phyloP scores from a whole-genome alignment of 2,888 invertebrate genomes.

The Liodrosophila aerea region DNA sequence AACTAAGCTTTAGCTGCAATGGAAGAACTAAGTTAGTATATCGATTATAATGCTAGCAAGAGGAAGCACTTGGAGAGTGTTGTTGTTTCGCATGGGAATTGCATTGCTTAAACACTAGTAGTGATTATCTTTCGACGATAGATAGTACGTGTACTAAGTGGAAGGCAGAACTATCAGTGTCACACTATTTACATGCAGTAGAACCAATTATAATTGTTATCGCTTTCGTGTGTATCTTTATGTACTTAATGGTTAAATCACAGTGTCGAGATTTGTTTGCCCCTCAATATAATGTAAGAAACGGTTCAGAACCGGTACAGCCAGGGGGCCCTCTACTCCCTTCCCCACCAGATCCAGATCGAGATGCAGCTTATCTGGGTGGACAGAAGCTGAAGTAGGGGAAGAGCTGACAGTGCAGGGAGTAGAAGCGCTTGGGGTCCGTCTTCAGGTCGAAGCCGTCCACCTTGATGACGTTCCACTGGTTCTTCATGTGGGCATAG shows the following conservation, averaged over 20 bases:
- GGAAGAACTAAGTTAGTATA: constrained; percentile 33
- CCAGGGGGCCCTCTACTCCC: constrained; percentile 69
- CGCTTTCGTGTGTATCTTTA: constrained; percentile 18
- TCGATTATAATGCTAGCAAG: constrained; percentile 23
- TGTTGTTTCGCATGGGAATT: constrained; percentile 49
- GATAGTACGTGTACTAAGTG: constrained; percentile 30
- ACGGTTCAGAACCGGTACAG: constrained; percentile 69
- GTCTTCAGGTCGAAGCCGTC: constrained; percentile 91
- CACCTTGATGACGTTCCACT: constrained; percentile 93
- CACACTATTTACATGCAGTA: constrained; percentile 41
- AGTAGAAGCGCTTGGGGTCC: constrained; percentile 94
- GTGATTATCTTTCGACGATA: constrained; percentile 6
- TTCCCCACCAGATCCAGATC: not conserved
- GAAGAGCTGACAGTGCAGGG: constrained; percentile 94
- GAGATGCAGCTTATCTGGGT: constrained; percentile 83
- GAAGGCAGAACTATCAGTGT: constrained; percentile 52
- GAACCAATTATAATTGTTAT: constrained; percentile 29
- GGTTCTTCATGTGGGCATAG: constrained; percentile 90
- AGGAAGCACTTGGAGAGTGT: constrained; percentile 75
- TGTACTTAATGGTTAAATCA: constrained; percentile 71
- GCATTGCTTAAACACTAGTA: constrained; percentile 47
- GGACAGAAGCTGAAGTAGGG: constrained; percentile 92
- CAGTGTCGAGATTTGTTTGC: constrained; percentile 76
- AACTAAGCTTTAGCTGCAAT: constrained; percentile 58
- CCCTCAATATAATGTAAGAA: no score